A percentile compares a stretch with the other conserved stretches of the same genome.
Evolutionary conservation across 92 coral and sea anemone species (phyloP).

Genomic region (Nematostella vectensis): DNA sequence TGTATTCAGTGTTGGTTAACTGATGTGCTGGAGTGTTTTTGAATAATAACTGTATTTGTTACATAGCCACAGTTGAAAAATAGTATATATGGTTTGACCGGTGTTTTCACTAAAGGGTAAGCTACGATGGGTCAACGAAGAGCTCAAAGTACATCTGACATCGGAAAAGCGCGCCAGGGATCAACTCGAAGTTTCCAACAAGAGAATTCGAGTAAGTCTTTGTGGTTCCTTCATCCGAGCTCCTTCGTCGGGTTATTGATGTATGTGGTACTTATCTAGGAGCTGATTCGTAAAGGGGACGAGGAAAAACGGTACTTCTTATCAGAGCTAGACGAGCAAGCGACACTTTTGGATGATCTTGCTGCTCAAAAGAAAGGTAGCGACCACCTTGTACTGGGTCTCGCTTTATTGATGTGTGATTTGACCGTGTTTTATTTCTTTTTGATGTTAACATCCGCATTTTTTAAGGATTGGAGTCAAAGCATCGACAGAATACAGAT

Average conservation of each 20-base stretch:
- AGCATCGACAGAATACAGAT: constrained; percentile 67
- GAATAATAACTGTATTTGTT: no score
- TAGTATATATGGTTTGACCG: no score
- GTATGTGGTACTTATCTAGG: constrained; percentile 26
- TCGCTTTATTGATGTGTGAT: no score
- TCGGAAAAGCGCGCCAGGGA: constrained; percentile 67
- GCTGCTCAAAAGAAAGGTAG: constrained; percentile 89
- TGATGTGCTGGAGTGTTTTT: no score
- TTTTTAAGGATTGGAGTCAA: constrained; percentile 73
- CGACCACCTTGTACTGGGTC: background rate
- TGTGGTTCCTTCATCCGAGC: background rate
- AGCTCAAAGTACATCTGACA: constrained; percentile 53
- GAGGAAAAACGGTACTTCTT: constrained; percentile 78
- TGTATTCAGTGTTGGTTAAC: no score
- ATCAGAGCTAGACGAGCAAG: constrained; percentile 84
- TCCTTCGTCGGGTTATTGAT: background rate
- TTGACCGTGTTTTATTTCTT: no score
- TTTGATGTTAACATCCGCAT: no score
- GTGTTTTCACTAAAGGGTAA: no score
- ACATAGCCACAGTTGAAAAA: no score
- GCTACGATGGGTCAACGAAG: constrained; percentile 87
- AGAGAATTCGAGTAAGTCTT: constrained; percentile 58
- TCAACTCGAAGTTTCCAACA: constrained; percentile 63
- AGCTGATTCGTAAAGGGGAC: constrained; percentile 75
- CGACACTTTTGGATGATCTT: constrained; percentile 74